phyloP scores from a whole-genome alignment of 2,888 invertebrate genomes.

The Cheilosia impressa region DNA sequence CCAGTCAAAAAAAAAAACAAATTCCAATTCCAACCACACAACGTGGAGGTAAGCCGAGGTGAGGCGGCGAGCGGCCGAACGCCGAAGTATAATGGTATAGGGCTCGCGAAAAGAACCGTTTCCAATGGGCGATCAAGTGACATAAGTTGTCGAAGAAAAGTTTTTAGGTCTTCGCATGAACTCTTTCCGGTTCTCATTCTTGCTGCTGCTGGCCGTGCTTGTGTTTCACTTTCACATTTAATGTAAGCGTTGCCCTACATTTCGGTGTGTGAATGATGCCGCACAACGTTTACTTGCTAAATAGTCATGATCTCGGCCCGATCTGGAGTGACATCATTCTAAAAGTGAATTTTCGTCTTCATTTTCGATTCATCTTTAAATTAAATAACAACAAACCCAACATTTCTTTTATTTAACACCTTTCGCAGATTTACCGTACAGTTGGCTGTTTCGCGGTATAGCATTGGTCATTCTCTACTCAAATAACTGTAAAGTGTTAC shows the following conservation, averaged over 20 bases:
- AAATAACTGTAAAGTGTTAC: constrained; percentile 24
- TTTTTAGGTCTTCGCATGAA: constrained; percentile 64
- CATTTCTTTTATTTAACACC: constrained; percentile 66
- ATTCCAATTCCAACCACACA: constrained; percentile 46
- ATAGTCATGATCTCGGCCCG: constrained; percentile 49
- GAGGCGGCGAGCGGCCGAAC: neutral
- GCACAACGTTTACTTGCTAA: constrained; percentile 56
- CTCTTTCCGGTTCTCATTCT: constrained; percentile 69
- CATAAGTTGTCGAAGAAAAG: constrained; percentile 50
- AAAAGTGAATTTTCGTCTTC: constrained; percentile 75
- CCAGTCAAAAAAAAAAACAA: constrained; percentile 16
- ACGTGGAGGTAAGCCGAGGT: neutral
- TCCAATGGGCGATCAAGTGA: constrained; percentile 60
- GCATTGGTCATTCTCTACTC: neutral
- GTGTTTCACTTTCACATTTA: constrained; percentile 75
- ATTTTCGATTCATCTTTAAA: constrained; percentile 71
- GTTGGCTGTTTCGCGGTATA: neutral
- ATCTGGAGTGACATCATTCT: constrained; percentile 72
- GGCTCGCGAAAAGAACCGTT: constrained; percentile 69
- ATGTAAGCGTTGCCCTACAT: constrained; percentile 73
- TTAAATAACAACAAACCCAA: constrained; percentile 76
- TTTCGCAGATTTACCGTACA: constrained; percentile 34
- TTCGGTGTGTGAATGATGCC: constrained; percentile 67
- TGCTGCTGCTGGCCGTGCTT: constrained; percentile 18
- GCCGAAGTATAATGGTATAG: constrained; percentile 7